Percentiles rank a stretch among this genome's conserved stretches.
phyloP scores from a whole-genome alignment of 92 coral and sea anemone species.

The Zoanthus gigantus region DNA sequence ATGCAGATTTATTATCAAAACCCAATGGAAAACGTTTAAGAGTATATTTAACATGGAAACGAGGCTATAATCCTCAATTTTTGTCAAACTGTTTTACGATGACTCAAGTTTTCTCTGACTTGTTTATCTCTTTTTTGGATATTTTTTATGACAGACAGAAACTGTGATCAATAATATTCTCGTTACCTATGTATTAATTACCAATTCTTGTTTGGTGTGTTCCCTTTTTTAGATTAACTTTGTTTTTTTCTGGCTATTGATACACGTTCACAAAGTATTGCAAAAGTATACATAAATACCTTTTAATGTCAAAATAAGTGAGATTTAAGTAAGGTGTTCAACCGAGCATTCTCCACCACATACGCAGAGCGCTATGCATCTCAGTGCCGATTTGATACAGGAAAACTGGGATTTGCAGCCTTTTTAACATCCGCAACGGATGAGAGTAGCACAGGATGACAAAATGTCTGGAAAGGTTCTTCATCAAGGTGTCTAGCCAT shows the following conservation, averaged over 20 bases:
- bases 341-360: neutral
- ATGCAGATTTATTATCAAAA: too few species aligned
- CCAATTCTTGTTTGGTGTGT: too few species aligned
- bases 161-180: neutral
- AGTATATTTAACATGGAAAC: neutral
- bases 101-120: too few species aligned
- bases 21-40: too few species aligned
- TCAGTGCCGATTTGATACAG: neutral
- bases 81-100: too few species aligned
- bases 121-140: neutral
- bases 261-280: neutral
- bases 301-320: too few species aligned
- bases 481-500: neutral
- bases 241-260: too few species aligned
- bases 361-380: neutral
- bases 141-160: neutral
- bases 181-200: too few species aligned
- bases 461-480: neutral
- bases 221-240: too few species aligned
- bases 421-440: neutral
- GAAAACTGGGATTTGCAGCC: neutral
- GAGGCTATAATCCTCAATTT: neutral
- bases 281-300: neutral
- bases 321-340: neutral
- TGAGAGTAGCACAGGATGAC: slow-evolving; percentile 1